Base-by-base conservation (phyloP, 2,888 invertebrate genomes). In the Chrysolina americana region DNA sequence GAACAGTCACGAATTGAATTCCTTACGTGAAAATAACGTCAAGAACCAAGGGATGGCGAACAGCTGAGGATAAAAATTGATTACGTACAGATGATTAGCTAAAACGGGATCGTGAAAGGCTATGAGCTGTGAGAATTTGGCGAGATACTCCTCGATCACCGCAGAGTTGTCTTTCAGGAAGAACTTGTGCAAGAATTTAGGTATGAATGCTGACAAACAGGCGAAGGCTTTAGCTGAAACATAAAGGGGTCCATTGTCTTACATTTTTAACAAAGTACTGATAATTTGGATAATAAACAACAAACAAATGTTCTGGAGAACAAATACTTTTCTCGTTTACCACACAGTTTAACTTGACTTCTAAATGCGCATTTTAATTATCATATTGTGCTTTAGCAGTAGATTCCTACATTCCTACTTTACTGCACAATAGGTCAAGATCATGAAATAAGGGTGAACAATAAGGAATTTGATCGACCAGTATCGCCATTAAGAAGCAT, bases 31-130 rank as follows among this genome's bases (percentile, higher is more conserved):
- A 89, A 98, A 99, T 96, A 99, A 98, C 8, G 98, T 99, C 47
- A 99, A 90, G 87, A 98, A 99, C 99, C 99, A 99, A 0, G 99
- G 98, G 87, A 99, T 99, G 21, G 99, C 98, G 89, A 98, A 99
- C 17, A 99, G 90, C 88, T 99, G 98, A 0, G 99, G 98, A 81
- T 95, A 96, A 87, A 99, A 99, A 85, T 94, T 96, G 81, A 99
- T 98, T 17, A 94, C 93, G 83, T 94, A 93, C 65, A 99, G 90
- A 88, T 99, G 99, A 85, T 95, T 95, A 1, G 97, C 96, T 73
- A 99, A 88, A 73, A 93, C 91, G 0, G 99, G 97, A 87, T 99
- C 99, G 86, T 98, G 97, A 88, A 96, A 99, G 50, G 98, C 95
- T 62, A 98, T 94, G 84, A 99, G 91, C 86, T 98, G 98, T 80